Evolutionary conservation across 2,888 invertebrate species (phyloP), one percentile per base, ranked within the genome.

Genomic region (Balanococcus diminutus): DNA sequence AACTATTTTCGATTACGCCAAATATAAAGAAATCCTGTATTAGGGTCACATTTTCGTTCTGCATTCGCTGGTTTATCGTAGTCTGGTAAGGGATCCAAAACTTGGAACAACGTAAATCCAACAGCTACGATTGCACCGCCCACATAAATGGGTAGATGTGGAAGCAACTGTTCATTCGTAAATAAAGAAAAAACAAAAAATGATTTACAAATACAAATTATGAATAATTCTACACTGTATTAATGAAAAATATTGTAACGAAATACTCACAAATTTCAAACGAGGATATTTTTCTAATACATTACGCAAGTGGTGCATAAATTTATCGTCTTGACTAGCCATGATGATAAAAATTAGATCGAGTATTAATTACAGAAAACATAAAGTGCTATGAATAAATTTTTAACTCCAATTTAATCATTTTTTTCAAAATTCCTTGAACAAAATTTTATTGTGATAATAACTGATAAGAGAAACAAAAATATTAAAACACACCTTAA

Each of bases 61-160:
- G n/a, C n/a, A n/a, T n/a, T 22, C 5, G 2, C 16, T 11, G 67
- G 67, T 67, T 16, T 16, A 67, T 67, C 67, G 16, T 67, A 28
- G 16, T 67, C 28, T 31, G 25, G 67, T 5, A 67, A 0, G 2
- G 25, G 25, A 67, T 28, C 67, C 3, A 67, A 0, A 3, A 28
- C 8, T 28, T 3, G 28, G 3, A 4, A 28, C 14, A 28, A 16
- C 3, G 28, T 2, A 28, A 0, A 28, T 31, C 14, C 16, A 67
- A 67, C 28, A 4, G 28, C 16, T 31, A 67, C 28, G 28, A 67
- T 16, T 2, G 14, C 28, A 79, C 6, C 32, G 8, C 75, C 75
- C 4, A 79, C n/a, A 19, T 79, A 79, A 79, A 79, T 79, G 8
- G 75, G 75, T 9, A 79, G 22, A 36, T 79, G 75, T 4, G 75